These are phyloP conservation scores for Prionailurus bengalensis DNA, from an alignment of 2,113 vertebrate species.

Conservation along the genomic window DNA sequence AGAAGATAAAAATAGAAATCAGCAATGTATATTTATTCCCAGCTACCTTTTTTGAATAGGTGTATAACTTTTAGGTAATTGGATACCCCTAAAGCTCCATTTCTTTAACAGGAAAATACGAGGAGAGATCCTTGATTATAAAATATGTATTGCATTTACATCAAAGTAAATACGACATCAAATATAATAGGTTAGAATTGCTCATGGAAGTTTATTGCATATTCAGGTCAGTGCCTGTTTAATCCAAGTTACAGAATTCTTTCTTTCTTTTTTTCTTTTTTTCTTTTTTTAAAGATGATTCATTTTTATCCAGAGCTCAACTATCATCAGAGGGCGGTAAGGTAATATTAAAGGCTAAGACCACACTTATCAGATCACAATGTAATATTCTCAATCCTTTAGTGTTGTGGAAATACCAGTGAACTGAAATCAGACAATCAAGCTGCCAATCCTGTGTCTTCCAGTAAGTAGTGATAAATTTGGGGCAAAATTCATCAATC, in stretches of 20 bases:
- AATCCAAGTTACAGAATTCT: background rate
- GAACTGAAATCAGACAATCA: background rate
- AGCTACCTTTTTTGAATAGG: background rate
- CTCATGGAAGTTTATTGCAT: background rate
- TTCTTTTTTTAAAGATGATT: background rate
- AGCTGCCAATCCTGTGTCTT: background rate
- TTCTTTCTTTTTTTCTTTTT: background rate
- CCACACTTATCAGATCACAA: background rate
- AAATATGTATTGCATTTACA: constrained; percentile 13
- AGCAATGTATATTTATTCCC: background rate
- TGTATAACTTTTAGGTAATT: background rate
- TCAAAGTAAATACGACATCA: background rate
- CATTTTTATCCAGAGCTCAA: background rate
- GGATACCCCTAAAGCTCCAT: background rate
- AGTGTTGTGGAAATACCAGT: background rate
- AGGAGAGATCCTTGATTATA: background rate
- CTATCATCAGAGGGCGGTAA: background rate
- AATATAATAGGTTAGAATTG: background rate
- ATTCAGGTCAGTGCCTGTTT: background rate
- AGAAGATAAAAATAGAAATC: constrained; percentile 49
- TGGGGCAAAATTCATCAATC: background rate
- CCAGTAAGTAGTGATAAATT: background rate
- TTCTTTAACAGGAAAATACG: constrained; percentile 11
- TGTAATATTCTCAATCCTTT: background rate
- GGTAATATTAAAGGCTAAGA: background rate